Evolutionary conservation across 2,113 vertebrate genomes (phyloP).

Genomic region (Entelurus aequoreus): DNA sequence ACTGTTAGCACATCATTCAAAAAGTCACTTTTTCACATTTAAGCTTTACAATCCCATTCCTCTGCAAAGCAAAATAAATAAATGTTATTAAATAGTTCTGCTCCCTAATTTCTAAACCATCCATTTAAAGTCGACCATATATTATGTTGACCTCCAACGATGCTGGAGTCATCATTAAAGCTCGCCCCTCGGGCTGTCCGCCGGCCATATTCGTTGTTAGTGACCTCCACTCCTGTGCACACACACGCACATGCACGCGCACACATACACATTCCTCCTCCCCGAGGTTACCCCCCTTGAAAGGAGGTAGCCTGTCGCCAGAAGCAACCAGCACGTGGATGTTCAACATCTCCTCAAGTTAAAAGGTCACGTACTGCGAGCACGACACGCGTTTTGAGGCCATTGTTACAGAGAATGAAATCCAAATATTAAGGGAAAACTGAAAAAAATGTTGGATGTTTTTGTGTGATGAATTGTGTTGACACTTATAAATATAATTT

Average conservation of each 20-base stretch:
- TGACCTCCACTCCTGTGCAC: constrained; percentile 33
- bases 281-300: neutral
- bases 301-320: neutral
- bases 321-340: neutral
- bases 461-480: too few relatives aligned
- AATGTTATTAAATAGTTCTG: neutral
- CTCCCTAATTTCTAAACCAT: neutral
- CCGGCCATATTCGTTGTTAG: constrained; percentile 28
- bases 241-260: too few relatives aligned
- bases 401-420: neutral
- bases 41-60: too few relatives aligned
- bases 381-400: neutral
- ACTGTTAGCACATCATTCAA: too few relatives aligned
- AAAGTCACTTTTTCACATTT: too few relatives aligned
- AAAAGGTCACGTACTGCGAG: neutral
- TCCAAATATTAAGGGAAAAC: neutral
- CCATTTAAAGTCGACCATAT: constrained; percentile 1
- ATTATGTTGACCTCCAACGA: constrained; percentile 10
- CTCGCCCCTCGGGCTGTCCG: constrained; percentile 37
- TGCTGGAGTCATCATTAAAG: constrained; percentile 46
- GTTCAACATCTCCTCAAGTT: neutral
- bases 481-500: too few relatives aligned
- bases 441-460: neutral
- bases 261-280: neutral
- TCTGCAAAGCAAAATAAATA: too few relatives aligned